Base-by-base conservation (phyloP, 2,888 invertebrate species). In the Drosophila peninsularis region DNA sequence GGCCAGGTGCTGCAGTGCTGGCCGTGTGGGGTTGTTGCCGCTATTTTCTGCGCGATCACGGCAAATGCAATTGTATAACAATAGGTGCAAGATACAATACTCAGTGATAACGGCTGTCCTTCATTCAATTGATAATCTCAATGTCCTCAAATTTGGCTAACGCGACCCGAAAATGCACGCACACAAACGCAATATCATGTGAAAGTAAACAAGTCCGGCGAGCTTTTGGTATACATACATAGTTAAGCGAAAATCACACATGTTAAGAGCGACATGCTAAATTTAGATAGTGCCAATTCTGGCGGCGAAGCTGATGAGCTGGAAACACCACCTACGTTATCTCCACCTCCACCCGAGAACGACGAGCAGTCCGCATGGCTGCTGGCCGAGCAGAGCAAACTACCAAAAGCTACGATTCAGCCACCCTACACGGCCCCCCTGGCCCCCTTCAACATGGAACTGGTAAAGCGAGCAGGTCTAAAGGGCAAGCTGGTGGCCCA, bases 351-450 rank as follows among this genome's bases (percentile, higher is more conserved):
- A 10, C 32, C 44, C 7, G 41, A 19, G n/a, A 32, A 44, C 24
- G 41, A 36, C 0, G 63, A 24, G 14, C 56, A 63, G 6, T 52
- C 56, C 21, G 10, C 54, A 0, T 34, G 21, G 17, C 50, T 76
- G 52, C 44, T 76, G 37, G 49, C 56, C 5, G 42, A 36, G 36
- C 19, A 49, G 37, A 27, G 11, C 21, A 19, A 17, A 4, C 10
- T 14, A 17, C 6, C 47, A 36, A 44, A 44, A 53, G 47, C 2
- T 61, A n/a, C 19, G 9, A 62, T 88, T 58, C 70, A 83, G 37
- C 74, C 64, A 21, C 88, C 90, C 1, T 91, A 75, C 57, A 75
- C 68, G 21, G 88, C 91, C 9, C 84, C 87, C 5, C 73, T 91
- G 32, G 90, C 91, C 1, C 89, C 91, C 14, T 86, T 62, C 56